Evolutionary conservation across 2,888 invertebrate species (phyloP), one percentile per base, ranked within the genome.

Genomic region (Melikaiella ostensackeni): DNA sequence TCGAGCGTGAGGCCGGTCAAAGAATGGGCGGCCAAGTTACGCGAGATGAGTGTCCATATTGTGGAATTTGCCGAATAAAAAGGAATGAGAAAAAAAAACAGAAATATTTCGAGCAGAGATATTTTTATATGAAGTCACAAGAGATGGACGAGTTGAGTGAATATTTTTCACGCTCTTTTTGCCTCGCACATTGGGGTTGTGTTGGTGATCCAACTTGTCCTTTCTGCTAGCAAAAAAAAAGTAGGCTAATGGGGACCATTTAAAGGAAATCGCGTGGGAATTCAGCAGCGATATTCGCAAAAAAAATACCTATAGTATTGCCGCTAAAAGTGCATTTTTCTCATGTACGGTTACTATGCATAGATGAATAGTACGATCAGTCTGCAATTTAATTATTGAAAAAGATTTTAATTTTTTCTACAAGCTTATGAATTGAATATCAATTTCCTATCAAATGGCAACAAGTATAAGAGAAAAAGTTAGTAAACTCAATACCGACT

Each of bases 171-270:
- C 30, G n/a, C 6, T 50, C 50, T 70, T 70, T 70, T 33, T 55
- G 30, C 64, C 27, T 64, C 38, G 11, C 46, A 6, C 50, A 30
- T 33, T 16, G 50, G 50, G 30, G 30, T 70, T 50, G 70, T 55
- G 11, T 70, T 70, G 30, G 70, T 30, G 50, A 16, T n/a, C 50
- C 70, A 70, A 70, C 55, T 70, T 70, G 16, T 50, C 5, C n/a
- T 46, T 50, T 30, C 70, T 70, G 70, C n/a, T 33, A 46, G 50
- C 30, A 55, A 50, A 50, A 66, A n/a, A 70, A 70, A 70, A 70
- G 70, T 70, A 70, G 70, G 70, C 50, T 70, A 70, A 70, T 70
- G 70, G 50, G 50, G n/a, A 50, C 46, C 50, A 70, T 50, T 70
- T 55, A 70, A 55, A 70, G 30, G 50, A 50, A 55, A 70, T 70